A percentile compares a stretch with the other conserved stretches of the same genome.
Evolutionary conservation across 2,888 invertebrate genomes (phyloP).

Genomic region (Trichogramma dendrolimi): DNA sequence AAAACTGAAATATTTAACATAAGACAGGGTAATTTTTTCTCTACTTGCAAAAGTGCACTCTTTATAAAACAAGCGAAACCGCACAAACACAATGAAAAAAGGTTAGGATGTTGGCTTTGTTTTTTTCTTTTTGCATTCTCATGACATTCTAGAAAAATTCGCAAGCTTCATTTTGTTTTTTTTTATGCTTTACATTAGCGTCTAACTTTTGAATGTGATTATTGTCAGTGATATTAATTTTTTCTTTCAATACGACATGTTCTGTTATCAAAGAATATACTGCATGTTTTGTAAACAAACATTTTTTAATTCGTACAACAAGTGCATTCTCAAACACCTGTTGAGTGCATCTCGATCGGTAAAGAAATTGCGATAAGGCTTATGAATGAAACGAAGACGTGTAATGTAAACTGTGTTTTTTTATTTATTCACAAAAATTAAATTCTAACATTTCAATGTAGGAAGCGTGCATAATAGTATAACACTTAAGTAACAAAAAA

Average conservation of each 20-base stretch:
- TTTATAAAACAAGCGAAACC: neutral
- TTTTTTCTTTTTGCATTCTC: slow-evolving; percentile 6
- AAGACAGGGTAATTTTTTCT: neutral
- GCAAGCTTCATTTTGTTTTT: no score
- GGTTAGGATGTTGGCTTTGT: slow-evolving; percentile 9
- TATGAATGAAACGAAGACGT: neutral
- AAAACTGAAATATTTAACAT: neutral
- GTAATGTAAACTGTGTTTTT: slow-evolving; percentile 1
- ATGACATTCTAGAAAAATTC: neutral
- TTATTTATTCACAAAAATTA: slow-evolving; percentile 29
- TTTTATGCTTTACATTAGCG: no score
- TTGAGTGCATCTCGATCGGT: slow-evolving; percentile 14
- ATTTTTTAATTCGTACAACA: no score
- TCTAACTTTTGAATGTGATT: no score
- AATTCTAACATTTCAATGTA: slow-evolving; percentile 19
- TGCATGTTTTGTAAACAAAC: no score
- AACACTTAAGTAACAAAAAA: slow-evolving; percentile 27
- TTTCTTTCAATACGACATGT: no score
- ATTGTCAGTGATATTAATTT: no score
- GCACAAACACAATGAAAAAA: slow-evolving; percentile 7
- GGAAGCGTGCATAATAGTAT: slow-evolving; percentile 25
- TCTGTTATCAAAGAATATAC: no score
- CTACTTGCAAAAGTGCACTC: neutral
- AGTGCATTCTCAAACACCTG: slow-evolving; percentile 7
- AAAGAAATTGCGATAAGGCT: neutral